A percentile compares a stretch with the other conserved stretches of the same genome.
phyloP scores from a whole-genome alignment of 2,797 vertebrate genomes.

The Coluber constrictor region DNA sequence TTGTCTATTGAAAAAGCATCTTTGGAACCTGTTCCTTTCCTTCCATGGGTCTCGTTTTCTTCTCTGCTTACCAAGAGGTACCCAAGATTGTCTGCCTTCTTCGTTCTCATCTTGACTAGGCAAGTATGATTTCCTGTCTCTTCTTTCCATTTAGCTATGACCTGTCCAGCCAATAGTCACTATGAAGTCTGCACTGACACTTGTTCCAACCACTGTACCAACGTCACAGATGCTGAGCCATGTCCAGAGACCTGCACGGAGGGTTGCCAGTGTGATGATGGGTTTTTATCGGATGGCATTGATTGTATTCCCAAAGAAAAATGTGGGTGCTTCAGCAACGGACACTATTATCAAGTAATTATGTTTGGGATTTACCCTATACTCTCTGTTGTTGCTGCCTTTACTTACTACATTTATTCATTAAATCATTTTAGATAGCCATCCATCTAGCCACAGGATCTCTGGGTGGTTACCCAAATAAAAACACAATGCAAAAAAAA shows the following conservation, averaged over 20 bases:
- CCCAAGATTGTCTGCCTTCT: background rate
- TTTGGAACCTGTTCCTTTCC: too few relatives aligned
- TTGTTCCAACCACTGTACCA: constrained; percentile 63
- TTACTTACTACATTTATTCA: background rate
- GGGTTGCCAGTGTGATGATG: constrained; percentile 15
- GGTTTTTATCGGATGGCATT: constrained; percentile 6
- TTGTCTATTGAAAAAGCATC: too few relatives aligned
- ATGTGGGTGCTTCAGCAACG: constrained; percentile 2
- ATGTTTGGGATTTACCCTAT: too few relatives aligned
- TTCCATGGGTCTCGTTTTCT: background rate
- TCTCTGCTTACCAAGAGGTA: background rate
- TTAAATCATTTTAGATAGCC: background rate
- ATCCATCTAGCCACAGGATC: too few relatives aligned
- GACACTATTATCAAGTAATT: constrained; percentile 4
- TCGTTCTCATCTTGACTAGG: background rate
- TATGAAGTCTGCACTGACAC: constrained; percentile 68
- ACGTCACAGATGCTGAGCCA: background rate
- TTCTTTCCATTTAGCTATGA: constrained; percentile 62
- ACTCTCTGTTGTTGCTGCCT: background rate
- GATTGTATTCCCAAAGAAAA: background rate
- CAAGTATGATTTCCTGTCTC: background rate
- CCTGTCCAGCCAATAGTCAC: constrained; percentile 72
- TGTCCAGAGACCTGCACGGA: constrained; percentile 9
- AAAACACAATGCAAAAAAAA: too few relatives aligned
- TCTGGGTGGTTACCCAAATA: too few relatives aligned